Evolutionary conservation across 2,888 invertebrate genomes (phyloP), one percentile per base, ranked within the genome.

Genomic region (Bibio marci): DNA sequence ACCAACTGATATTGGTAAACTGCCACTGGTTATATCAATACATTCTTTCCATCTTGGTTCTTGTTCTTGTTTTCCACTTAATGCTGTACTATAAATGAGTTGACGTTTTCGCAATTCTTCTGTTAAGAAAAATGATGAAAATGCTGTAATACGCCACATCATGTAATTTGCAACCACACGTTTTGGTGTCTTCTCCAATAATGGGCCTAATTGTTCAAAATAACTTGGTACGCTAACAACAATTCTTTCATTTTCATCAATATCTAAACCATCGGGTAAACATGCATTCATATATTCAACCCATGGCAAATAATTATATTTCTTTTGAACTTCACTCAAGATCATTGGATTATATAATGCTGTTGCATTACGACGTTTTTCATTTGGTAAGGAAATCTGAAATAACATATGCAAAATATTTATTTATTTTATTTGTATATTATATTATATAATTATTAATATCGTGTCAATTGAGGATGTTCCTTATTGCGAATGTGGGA

Each of bases 11-110:
- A 80, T 74, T 10, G 76, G 71, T 57, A 82, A 67, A 55, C 80
- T 78, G 52, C 76, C 76, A 44, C 81, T 73, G 19, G 80, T 73
- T 11, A 80, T 76, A 47, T 83, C 83, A 17, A 83, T 76, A 55
- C 90, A 91, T 56, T 90, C 87, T 65, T 88, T 88, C 91, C 91
- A 91, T 13, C 90, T 69, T 32, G 87, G 76, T 56, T 86, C 85
- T 40, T 83, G 66, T 55, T 86, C 86, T 0, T 83, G 82, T 56
- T 79, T 77, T 1, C 90, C 90, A 6, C 80, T 80, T 7, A 90
- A 65, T 0, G 77, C 77, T 1, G 85, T 81, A 38, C 79, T 77
- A 59, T 85, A 91, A 28, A 77, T 71, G 37, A 88, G 63, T 54
- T 88, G 86, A 1, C 86, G 66, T 38, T 79, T 75, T 4, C 88